phyloP scores from a whole-genome alignment of 2,797 vertebrate genomes.

The Enteromius mattozi region DNA sequence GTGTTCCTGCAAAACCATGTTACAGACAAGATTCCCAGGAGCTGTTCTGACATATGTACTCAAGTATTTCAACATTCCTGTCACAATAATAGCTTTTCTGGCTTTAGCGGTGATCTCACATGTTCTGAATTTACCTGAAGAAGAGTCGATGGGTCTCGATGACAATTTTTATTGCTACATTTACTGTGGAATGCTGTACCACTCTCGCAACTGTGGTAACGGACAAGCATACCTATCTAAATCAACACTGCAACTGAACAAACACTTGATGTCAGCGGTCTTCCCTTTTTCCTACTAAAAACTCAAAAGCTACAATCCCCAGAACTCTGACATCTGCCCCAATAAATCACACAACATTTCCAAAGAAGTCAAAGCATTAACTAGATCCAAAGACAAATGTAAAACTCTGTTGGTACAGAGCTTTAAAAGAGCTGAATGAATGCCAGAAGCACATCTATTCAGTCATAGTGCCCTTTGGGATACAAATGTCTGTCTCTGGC shows the following conservation, averaged over 20 bases:
- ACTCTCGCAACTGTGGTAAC: conserved; percentile 15
- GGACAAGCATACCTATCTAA: neutral
- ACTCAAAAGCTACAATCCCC: neutral
- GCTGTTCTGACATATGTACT: neutral
- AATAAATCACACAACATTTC: conserved; percentile 5
- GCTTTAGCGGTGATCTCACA: neutral
- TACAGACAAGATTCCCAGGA: conserved; percentile 16
- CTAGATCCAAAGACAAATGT: conserved; percentile 2
- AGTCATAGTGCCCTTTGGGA: neutral
- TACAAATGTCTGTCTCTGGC: neutral
- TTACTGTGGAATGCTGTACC: neutral
- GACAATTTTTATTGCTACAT: neutral
- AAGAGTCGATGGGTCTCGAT: neutral
- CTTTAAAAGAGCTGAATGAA: conserved; percentile 7
- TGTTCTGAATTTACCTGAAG: neutral
- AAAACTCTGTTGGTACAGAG: neutral
- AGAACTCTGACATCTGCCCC: conserved; percentile 2
- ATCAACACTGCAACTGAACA: conserved; percentile 23
- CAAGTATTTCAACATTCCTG: neutral
- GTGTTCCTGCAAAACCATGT: conserved; percentile 68
- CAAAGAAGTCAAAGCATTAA: neutral
- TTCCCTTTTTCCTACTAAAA: conserved; percentile 28
- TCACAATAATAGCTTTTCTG: neutral
- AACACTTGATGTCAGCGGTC: neutral
- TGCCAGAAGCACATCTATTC: neutral